Evolutionary conservation across 1,140 invertebrate species (phyloP).

Genomic region (Thaumatotibia leucotreta): DNA sequence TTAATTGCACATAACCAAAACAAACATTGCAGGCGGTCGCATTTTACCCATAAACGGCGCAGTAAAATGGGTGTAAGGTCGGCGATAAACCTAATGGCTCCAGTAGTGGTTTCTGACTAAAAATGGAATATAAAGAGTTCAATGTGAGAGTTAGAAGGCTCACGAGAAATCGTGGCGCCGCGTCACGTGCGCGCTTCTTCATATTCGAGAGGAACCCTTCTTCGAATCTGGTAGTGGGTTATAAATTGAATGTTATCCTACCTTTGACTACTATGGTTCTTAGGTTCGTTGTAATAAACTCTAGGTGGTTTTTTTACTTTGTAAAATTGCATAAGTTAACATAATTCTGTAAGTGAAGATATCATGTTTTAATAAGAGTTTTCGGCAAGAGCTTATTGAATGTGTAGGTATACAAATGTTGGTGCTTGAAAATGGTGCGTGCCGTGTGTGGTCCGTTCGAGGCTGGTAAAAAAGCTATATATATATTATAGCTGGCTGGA

Average conservation of each 20-base stretch:
- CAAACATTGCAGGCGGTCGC: not conserved
- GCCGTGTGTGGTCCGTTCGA: no score
- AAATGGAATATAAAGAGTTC: slow-evolving; percentile 13
- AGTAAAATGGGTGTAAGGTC: slow-evolving; percentile 22
- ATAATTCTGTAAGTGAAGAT: no score
- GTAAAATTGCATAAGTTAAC: no score
- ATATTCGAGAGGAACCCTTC: not conserved
- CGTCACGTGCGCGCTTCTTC: slow-evolving; percentile 8
- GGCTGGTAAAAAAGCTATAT: no score
- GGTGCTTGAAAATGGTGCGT: no score
- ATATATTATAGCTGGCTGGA: no score
- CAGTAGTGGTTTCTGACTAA: slow-evolving; percentile 16
- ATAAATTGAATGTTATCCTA: not conserved
- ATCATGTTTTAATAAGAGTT: no score
- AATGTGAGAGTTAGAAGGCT: slow-evolving; percentile 7
- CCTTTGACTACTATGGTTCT: not conserved
- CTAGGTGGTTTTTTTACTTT: no score
- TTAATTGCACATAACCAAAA: not conserved
- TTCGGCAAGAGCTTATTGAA: no score
- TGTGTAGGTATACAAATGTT: no score
- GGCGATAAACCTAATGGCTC: slow-evolving; percentile 14
- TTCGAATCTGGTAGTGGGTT: not conserved
- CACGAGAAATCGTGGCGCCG: slow-evolving; percentile 19
- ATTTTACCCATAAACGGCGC: slow-evolving; percentile 11
- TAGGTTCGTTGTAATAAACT: not conserved